phyloP scores from a whole-genome alignment of 2,113 vertebrate genomes.

The Rallus limicola region DNA sequence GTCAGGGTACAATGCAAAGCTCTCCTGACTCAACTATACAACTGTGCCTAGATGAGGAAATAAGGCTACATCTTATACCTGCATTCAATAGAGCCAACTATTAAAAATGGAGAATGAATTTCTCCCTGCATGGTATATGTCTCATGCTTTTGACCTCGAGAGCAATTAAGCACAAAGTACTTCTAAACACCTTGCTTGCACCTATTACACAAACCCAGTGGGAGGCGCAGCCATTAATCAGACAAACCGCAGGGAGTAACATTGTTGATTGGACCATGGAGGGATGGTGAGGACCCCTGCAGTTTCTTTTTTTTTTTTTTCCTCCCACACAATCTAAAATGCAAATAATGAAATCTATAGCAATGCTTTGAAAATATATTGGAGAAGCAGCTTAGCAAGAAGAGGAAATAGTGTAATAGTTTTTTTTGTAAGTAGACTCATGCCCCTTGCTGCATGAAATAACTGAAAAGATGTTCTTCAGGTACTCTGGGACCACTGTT shows the following conservation, averaged over 20 bases:
- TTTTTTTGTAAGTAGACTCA: not conserved
- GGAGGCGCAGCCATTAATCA: conserved; percentile 69
- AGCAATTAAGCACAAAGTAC: conserved; percentile 66
- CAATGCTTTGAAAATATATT: not conserved
- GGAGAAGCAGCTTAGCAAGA: not conserved
- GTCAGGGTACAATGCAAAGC: not conserved
- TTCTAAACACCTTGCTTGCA: conserved; percentile 68
- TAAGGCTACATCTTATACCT: conserved; percentile 1
- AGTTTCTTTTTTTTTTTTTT: not conserved
- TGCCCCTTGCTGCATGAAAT: not conserved
- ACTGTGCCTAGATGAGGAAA: not conserved
- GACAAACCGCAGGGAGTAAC: conserved; percentile 68
- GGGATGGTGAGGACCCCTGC: conserved; percentile 41
- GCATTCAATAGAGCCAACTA: conserved; percentile 12
- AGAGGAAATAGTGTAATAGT: not conserved
- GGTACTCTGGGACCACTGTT: not conserved
- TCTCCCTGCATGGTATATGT: conserved; percentile 12
- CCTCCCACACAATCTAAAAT: conserved; percentile 56
- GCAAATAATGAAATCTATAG: conserved; percentile 62
- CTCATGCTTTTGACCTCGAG: conserved; percentile 56
- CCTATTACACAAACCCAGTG: conserved; percentile 67
- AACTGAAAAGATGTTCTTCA: not conserved
- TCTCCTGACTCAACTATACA: not conserved
- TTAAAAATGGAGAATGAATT: conserved; percentile 52
- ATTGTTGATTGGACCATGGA: conserved; percentile 68